These are phyloP conservation scores for Adelognathus sp. DNA, from an alignment of 2,888 invertebrate species.

Conservation along the genomic window DNA sequence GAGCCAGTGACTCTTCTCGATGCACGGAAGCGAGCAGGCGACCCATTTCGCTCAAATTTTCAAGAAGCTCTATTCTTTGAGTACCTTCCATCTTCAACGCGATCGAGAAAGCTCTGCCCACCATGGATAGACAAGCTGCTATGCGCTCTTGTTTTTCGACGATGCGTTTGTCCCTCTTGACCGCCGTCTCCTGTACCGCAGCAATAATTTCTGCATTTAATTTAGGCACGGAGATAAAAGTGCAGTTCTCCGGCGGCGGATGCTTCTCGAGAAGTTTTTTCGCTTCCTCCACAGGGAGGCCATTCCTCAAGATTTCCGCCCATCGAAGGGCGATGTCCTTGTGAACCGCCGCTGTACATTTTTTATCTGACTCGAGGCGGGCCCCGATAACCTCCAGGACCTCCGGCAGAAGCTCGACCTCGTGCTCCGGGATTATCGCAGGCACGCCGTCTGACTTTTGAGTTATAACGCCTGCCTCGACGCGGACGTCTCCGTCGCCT, in stretches of 20 bases:
- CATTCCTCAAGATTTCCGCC: constrained; percentile 30
- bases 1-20: constrained; percentile 11
- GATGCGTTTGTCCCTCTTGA: constrained; percentile 18
- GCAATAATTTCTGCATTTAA: constrained; percentile 27
- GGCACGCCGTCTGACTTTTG: background rate
- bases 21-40: constrained; percentile 15
- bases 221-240: constrained; percentile 15
- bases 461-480: background rate
- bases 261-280: constrained; percentile 28
- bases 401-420: constrained; percentile 26
- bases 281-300: constrained; percentile 26
- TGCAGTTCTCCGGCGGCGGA: constrained; percentile 27
- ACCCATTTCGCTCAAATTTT: background rate
- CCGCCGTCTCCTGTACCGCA: background rate
- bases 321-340: constrained; percentile 31
- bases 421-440: background rate
- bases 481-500: background rate
- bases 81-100: background rate
- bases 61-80: constrained; percentile 1
- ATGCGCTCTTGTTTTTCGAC: constrained; percentile 22
- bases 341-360: constrained; percentile 1
- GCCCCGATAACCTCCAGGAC: constrained; percentile 19
- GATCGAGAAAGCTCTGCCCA: constrained; percentile 1
- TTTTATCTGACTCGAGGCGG: constrained; percentile 8
- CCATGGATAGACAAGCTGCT: constrained; percentile 10